Base-by-base conservation (phyloP, 2,888 invertebrate genomes). In the Drosophila formosana region DNA sequence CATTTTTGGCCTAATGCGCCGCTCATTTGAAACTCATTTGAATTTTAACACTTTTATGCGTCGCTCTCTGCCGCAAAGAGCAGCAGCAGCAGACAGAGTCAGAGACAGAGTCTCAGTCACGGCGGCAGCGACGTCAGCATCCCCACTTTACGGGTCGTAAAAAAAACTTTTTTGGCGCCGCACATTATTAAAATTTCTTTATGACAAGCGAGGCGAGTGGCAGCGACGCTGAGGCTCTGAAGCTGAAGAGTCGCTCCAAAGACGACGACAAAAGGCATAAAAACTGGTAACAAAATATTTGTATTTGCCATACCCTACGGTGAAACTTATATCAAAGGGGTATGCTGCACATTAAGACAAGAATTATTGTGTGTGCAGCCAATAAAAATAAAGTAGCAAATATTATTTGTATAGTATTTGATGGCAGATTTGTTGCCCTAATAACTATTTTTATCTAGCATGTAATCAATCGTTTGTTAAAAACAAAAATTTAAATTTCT, bases 171-270 rank as follows among this genome's bases (percentile, higher is more conserved):
- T 88, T 90, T 90, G 89, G 88, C 88, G 88, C 88, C 88, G 78
- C 89, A 87, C 90, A 85, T 88, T 88, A 88, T 89, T 90, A 90
- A 88, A 89, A 87, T 89, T 81, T 78, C 78, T 81, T 85, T 89
- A 85, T 85, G 89, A 85, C 84, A 89, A 83, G 69, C 88, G 73
- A 75, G 68, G 43, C 71, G 62, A 66, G 72, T 43, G 61, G 39
- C 61, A 64, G 47, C 30, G 46, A 28, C 23, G 32, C 58, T 32
- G 25, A 55, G 23, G 23, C 43, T 32, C 45, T 45, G 13, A 34
- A 34, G 53, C 56, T 37, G 53, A 64, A 78, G 78, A 79, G 68
- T 57, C 66, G 84, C 78, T 64, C 66, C 60, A 30, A 53, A 72
- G 81, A 30, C 73, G 66, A 61, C 89, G 89, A 88, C 82, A 86